Evolutionary conservation across 2,888 invertebrate species (phyloP).

Genomic region (Pseudococcus viburni): DNA sequence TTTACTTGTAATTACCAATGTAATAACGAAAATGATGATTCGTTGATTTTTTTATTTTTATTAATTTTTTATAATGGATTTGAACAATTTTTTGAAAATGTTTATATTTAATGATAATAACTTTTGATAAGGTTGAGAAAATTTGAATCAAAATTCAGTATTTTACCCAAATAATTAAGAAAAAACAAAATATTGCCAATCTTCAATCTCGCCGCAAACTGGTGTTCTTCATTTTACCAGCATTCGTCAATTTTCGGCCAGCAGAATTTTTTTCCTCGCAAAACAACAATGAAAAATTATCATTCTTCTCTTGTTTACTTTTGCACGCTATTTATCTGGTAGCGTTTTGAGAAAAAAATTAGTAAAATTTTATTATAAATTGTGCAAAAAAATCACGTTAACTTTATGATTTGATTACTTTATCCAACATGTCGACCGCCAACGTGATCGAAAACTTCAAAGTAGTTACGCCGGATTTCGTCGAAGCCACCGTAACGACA

Average conservation of each 20-base stretch:
- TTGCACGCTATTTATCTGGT: constrained; percentile 37
- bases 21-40: background rate
- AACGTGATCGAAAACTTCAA: constrained; percentile 24
- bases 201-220: background rate
- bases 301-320: constrained; percentile 35
- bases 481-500: constrained; percentile 56
- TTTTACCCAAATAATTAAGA: background rate
- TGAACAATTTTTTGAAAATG: background rate
- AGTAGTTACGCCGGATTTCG: constrained; percentile 59
- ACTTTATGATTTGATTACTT: constrained; percentile 36
- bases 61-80: background rate
- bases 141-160: background rate
- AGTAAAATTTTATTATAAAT: constrained; percentile 16
- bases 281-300: constrained; percentile 51
- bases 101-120: background rate
- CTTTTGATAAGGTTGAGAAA: background rate
- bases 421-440: background rate
- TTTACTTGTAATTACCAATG: background rate
- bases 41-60: background rate
- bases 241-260: background rate
- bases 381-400: background rate
- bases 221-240: background rate
- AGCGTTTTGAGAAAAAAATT: background rate
- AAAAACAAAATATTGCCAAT: background rate
- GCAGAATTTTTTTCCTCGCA: constrained; percentile 8